Percentiles rank a stretch among this genome's conserved stretches.
Evolutionary conservation across 92 coral and sea anemone species (phyloP).

Genomic region (Palythoa grandis): DNA sequence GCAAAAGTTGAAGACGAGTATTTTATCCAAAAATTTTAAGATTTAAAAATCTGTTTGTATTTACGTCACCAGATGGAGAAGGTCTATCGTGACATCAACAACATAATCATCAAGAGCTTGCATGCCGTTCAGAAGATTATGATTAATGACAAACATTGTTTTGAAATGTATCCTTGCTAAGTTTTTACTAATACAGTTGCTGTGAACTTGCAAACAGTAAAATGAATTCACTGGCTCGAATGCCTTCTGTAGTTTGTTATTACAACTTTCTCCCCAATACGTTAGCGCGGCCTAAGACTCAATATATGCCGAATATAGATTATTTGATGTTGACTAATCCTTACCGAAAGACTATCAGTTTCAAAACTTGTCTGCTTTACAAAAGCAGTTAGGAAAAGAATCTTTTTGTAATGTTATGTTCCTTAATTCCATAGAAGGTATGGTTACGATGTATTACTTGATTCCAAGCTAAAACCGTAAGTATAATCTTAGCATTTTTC

Average conservation of each 20-base stretch:
- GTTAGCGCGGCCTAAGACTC: too few relatives aligned
- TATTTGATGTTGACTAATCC: too few relatives aligned
- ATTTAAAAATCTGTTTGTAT: background rate
- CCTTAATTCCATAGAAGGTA: conserved; percentile 67
- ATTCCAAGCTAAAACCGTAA: conserved; percentile 91
- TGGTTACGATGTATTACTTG: conserved; percentile 92
- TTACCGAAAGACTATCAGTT: too few relatives aligned
- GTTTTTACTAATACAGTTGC: too few relatives aligned
- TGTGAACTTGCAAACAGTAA: too few relatives aligned
- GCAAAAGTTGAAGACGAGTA: too few relatives aligned
- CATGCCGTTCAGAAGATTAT: conserved; percentile 98
- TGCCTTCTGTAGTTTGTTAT: too few relatives aligned
- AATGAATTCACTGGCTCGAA: too few relatives aligned
- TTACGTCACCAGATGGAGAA: conserved; percentile 68
- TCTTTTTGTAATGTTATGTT: background rate
- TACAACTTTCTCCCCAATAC: too few relatives aligned
- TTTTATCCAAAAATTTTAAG: too few relatives aligned
- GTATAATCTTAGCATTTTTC: conserved; percentile 5
- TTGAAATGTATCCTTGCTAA: conserved; percentile 87
- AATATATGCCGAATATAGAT: too few relatives aligned
- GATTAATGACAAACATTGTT: conserved; percentile 97
- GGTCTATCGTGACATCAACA: conserved; percentile 79
- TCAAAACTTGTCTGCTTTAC: background rate
- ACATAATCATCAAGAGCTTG: conserved; percentile 87
- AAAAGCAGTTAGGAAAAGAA: background rate